phyloP scores from a whole-genome alignment of 2,888 invertebrate genomes.

The Hydriomena furcata region DNA sequence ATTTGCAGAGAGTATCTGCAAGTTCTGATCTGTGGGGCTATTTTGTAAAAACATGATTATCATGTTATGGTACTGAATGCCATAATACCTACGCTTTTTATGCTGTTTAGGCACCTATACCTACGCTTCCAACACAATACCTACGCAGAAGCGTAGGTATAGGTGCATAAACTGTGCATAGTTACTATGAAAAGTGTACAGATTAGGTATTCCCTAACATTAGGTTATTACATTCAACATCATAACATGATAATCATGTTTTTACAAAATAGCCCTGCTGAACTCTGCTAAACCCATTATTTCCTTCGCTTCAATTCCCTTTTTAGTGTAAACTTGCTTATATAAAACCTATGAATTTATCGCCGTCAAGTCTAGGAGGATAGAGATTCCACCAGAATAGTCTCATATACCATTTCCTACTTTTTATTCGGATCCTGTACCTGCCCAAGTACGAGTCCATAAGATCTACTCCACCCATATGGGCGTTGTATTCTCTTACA shows the following conservation, averaged over 20 bases:
- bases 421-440: constrained; percentile 3
- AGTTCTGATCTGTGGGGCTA: constrained; percentile 47
- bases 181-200: too few relatives aligned
- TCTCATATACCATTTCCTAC: constrained; percentile 19
- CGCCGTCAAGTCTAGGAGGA: constrained; percentile 44
- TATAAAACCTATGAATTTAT: constrained; percentile 50
- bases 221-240: too few relatives aligned
- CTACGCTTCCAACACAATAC: too few relatives aligned
- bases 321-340: constrained; percentile 42
- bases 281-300: constrained; percentile 46
- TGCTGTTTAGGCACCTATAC: too few relatives aligned
- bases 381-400: constrained; percentile 48
- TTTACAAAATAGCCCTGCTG: too few relatives aligned
- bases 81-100: too few relatives aligned
- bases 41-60: too few relatives aligned
- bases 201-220: too few relatives aligned
- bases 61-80: too few relatives aligned
- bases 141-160: too few relatives aligned
- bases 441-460: not conserved
- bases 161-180: too few relatives aligned
- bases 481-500: constrained; percentile 11
- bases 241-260: too few relatives aligned
- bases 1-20: constrained; percentile 44
- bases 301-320: constrained; percentile 32
- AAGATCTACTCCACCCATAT: constrained; percentile 1